Evolutionary conservation across 2,888 invertebrate species (phyloP).

Genomic region (Coenonympha arcania): DNA sequence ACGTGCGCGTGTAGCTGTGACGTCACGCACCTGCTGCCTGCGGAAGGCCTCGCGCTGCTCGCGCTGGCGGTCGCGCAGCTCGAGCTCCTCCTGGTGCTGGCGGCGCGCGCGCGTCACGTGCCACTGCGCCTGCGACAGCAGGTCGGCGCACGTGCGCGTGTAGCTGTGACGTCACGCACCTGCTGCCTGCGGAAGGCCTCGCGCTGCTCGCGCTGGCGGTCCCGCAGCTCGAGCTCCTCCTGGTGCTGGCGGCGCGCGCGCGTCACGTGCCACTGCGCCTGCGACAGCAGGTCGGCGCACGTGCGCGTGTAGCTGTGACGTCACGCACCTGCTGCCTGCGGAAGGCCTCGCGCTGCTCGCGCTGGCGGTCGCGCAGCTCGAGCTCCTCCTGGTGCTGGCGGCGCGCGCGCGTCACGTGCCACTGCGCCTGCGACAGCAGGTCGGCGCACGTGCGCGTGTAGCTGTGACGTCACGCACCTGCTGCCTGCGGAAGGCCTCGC

Average conservation of each 20-base stretch:
- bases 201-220: constrained; percentile 93
- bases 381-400: constrained; percentile 95
- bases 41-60: constrained; percentile 89
- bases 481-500: constrained; percentile 81
- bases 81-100: constrained; percentile 94
- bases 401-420: constrained; percentile 92
- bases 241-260: constrained; percentile 93
- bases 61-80: constrained; percentile 88
- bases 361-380: constrained; percentile 87
- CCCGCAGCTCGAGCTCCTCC: constrained; percentile 88
- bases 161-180: constrained; percentile 25
- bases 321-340: constrained; percentile 61
- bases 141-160: constrained; percentile 91
- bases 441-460: constrained; percentile 91
- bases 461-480: constrained; percentile 31
- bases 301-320: constrained; percentile 74
- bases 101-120: constrained; percentile 92
- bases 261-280: constrained; percentile 97
- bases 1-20: constrained; percentile 78
- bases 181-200: constrained; percentile 79
- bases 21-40: constrained; percentile 49
- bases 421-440: constrained; percentile 95
- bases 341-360: constrained; percentile 90
- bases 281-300: constrained; percentile 95
- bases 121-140: constrained; percentile 96